A percentile compares a stretch with the other conserved stretches of the same genome.
Conservation (phyloP, 2,113 vertebrate species). For the Cygnus atratus region DNA sequence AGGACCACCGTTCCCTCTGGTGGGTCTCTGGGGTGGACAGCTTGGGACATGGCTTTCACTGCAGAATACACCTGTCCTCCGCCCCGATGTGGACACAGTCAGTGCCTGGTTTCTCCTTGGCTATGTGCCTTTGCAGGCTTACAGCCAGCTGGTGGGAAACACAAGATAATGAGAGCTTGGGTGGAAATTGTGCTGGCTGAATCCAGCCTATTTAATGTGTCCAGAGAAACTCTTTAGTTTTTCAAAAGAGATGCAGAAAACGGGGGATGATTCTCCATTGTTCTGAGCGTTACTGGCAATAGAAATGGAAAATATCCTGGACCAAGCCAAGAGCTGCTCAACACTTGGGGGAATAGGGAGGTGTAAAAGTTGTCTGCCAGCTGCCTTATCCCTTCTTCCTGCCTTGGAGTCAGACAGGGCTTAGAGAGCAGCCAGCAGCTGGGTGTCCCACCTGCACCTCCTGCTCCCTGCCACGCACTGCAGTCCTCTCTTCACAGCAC, state of each 20-base stretch:
- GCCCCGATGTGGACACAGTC: not conserved
- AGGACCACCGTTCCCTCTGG: not conserved
- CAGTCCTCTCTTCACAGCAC: not conserved
- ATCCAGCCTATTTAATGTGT: not conserved
- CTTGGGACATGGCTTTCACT: not conserved
- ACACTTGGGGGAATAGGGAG: not conserved
- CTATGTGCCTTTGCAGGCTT: not conserved
- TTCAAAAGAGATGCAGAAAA: constrained; percentile 10
- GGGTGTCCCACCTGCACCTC: not conserved
- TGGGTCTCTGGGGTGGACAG: not conserved
- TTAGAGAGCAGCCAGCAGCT: not conserved
- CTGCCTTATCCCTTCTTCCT: constrained; percentile 13
- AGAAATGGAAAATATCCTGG: constrained; percentile 8
- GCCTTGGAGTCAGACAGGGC: not conserved
- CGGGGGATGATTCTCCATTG: constrained; percentile 16
- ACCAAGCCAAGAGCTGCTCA: not conserved
- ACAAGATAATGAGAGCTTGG: constrained; percentile 4
- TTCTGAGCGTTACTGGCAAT: not conserved
- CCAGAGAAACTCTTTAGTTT: constrained; percentile 3
- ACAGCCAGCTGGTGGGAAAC: not conserved
- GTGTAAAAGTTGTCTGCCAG: constrained; percentile 10
- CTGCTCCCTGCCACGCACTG: not conserved
- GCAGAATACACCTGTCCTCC: not conserved
- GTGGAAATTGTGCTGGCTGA: not conserved
- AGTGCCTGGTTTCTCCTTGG: not conserved